Conservation (phyloP, 2,113 vertebrate genomes). For the Daphoenositta chrysoptera region DNA sequence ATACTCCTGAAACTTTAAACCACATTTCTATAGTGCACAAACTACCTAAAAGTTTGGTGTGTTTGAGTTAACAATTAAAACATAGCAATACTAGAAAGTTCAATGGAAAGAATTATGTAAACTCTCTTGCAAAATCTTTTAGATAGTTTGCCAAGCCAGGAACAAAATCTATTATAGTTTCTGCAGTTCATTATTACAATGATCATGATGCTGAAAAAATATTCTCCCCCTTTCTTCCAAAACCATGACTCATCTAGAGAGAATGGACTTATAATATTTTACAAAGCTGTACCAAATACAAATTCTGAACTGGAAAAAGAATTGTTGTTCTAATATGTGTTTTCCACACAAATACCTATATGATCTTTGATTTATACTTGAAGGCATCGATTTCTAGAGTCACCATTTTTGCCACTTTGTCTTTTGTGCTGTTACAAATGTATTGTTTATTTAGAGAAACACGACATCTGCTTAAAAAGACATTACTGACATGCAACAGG, state of each 20-base stretch:
- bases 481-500: not conserved
- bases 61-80: slow-evolving; percentile 26
- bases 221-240: slow-evolving; percentile 34
- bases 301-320: not conserved
- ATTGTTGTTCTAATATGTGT: not conserved
- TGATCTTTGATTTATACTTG: not conserved
- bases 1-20: slow-evolving; percentile 23
- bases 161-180: slow-evolving; percentile 51
- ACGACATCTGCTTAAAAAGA: not conserved
- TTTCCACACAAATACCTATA: not conserved
- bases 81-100: slow-evolving; percentile 39
- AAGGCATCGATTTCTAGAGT: not conserved
- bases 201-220: slow-evolving; percentile 48
- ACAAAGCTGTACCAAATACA: not conserved
- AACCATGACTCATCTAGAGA: slow-evolving; percentile 42
- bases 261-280: slow-evolving; percentile 29
- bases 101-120: slow-evolving; percentile 56
- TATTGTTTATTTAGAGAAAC: not conserved
- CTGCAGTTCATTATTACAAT: slow-evolving; percentile 47
- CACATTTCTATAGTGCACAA: not conserved
- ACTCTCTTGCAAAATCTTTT: slow-evolving; percentile 51
- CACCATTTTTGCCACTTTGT: not conserved
- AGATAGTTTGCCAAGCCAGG: slow-evolving; percentile 46
- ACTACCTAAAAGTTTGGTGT: not conserved
- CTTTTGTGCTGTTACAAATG: not conserved